Conservation (phyloP, 1,140 invertebrate genomes). For the Acromyrmex charruanus region DNA sequence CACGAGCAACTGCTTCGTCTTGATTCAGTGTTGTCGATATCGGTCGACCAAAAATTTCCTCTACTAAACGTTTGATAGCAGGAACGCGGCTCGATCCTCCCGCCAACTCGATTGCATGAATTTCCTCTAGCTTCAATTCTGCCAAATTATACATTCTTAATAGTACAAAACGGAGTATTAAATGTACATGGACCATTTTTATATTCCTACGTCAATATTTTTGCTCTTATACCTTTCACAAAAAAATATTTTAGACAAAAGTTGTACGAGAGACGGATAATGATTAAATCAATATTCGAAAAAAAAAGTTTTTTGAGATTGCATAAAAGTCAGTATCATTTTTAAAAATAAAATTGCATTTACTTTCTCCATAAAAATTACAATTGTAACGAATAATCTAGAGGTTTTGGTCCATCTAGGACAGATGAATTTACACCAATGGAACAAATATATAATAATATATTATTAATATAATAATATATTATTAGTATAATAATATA, state of each 20-base stretch:
- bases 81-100: constrained; percentile 98
- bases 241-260: too few species aligned
- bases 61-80: constrained; percentile 95
- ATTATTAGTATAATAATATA: too few species aligned
- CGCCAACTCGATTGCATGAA: constrained; percentile 98
- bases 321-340: too few species aligned
- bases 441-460: neutral
- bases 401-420: neutral
- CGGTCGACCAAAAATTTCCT: constrained; percentile 94
- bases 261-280: too few species aligned
- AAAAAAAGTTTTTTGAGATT: too few species aligned
- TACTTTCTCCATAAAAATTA: too few species aligned
- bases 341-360: too few species aligned
- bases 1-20: constrained; percentile 98
- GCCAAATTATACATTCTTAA: constrained; percentile 73
- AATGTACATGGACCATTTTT: too few species aligned
- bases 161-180: neutral
- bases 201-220: too few species aligned
- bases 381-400: neutral
- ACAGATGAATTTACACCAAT: neutral
- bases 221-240: too few species aligned
- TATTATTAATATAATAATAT: too few species aligned
- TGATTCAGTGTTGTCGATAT: constrained; percentile 98
- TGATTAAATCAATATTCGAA: too few species aligned
- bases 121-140: constrained; percentile 94